phyloP scores from a whole-genome alignment of 2,888 invertebrate genomes.

The Pheosia tremula region DNA sequence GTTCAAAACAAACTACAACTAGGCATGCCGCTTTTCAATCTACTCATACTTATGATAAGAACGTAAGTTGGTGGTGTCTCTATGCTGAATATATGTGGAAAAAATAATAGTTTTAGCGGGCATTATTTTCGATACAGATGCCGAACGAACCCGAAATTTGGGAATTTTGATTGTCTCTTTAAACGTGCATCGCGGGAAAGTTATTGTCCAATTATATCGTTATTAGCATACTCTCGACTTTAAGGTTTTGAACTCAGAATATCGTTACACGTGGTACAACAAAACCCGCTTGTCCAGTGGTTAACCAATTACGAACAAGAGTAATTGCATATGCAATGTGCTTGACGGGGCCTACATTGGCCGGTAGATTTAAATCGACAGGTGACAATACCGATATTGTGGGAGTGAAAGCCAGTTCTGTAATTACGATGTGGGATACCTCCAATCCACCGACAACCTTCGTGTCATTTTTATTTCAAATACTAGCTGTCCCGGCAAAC shows the following conservation, averaged over 20 bases:
- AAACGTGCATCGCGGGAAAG: too few relatives aligned
- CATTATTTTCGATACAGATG: too few relatives aligned
- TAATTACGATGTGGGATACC: too few relatives aligned
- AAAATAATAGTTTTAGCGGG: background rate
- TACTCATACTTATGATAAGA: constrained; percentile 4
- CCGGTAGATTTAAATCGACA: background rate
- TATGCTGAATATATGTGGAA: background rate
- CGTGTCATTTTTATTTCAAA: too few relatives aligned
- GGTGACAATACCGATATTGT: background rate
- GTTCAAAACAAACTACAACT: constrained; percentile 33
- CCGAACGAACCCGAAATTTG: too few relatives aligned
- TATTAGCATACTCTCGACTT: background rate
- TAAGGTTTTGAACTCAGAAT: background rate
- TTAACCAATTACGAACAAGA: background rate
- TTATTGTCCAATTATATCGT: too few relatives aligned
- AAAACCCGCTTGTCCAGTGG: background rate
- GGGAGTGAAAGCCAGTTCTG: too few relatives aligned
- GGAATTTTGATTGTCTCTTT: too few relatives aligned
- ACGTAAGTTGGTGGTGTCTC: background rate
- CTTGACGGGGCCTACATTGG: background rate
- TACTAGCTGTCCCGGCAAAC: too few relatives aligned
- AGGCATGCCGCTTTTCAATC: constrained; percentile 17
- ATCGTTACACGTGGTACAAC: background rate
- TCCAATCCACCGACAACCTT: too few relatives aligned
- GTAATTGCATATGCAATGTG: background rate